Evolutionary conservation across 2,797 vertebrate genomes (phyloP), one percentile per base, ranked within the genome.

Genomic region (Microchirus variegatus): DNA sequence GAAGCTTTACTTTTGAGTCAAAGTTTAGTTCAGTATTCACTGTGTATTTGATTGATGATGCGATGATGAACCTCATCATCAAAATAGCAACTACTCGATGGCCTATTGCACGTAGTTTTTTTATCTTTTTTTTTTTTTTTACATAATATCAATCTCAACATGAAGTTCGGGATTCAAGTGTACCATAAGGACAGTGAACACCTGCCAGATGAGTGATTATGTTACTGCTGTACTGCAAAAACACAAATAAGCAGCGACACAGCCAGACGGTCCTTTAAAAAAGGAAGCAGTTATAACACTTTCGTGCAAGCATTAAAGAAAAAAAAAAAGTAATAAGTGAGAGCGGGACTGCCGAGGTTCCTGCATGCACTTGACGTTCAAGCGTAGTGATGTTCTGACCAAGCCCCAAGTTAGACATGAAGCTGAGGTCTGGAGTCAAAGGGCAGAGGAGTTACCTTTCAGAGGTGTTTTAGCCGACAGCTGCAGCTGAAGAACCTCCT

Each of bases 401-500:
- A 26, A 49, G 56, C 59, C 17, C 49, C 1, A 36, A 52, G 62
- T 4, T 8, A 64, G 38, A 51, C 18, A 9, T 15, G 17, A 56
- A 67, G 64, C 40, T 13, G 38, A 26, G 38, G 60, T 22, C 53
- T 6, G 8, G 45, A 19, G 12, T 80, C 67, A 63, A 40, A 2
- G 50, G 9, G 72, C 54, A 63, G 45, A 59, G 41, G 65, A 35
- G 70, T 91, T 94, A 94, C 94, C 94, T 94, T 93, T 91, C 67
- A 79, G 56, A 1, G 88, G 72, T n/a, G 78, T 81, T 87, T 93
- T 94, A 72, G 90, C 74, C 14, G 91, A 92, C 80, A 94, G 84
- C 79, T 94, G 93, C 64, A 95, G 84, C 79, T 94, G 93, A 66
- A 95, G 93, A 62, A 95, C 90, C 57, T 95, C 94, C 70, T 93